Evolutionary conservation across 92 coral and sea anemone species (phyloP).

Genomic region (Blastomussa wellsi): DNA sequence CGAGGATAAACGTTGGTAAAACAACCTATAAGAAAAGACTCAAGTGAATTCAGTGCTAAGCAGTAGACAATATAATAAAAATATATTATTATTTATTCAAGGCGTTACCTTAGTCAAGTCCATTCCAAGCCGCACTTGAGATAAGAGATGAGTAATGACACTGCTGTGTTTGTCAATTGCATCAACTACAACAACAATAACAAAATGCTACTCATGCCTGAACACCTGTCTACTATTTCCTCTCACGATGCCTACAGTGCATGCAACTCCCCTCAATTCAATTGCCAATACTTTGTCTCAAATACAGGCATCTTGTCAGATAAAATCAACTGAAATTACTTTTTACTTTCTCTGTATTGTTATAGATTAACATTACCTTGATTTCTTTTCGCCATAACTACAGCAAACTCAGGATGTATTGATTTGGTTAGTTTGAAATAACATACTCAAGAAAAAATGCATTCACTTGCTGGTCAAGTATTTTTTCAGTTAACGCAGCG

Average conservation of each 20-base stretch:
- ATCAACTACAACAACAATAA: conserved; percentile 65
- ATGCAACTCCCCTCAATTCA: not conserved
- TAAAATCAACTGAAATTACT: not conserved
- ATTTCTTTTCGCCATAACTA: conserved; percentile 3
- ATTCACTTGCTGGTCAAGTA: not conserved
- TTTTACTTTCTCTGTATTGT: not conserved
- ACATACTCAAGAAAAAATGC: not conserved
- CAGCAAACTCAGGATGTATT: not conserved
- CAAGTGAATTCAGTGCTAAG: not conserved
- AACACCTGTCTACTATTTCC: no score
- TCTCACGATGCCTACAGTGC: no score
- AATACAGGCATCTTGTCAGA: not conserved
- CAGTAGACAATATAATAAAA: not conserved
- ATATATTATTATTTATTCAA: not conserved
- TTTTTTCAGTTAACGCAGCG: no score
- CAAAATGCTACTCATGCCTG: no score
- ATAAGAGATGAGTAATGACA: conserved; percentile 88
- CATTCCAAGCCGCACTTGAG: conserved; percentile 99
- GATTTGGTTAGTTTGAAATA: not conserved
- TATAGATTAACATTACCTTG: not conserved
- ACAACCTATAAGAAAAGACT: conserved; percentile 67
- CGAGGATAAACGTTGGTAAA: conserved; percentile 94
- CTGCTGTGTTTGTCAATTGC: conserved; percentile 88
- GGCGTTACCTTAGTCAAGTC: conserved; percentile 90
- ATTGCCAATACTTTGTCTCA: not conserved